These are phyloP conservation scores for Caenorhabditis sp. DNA, from an alignment of 2,888 invertebrate genomes.

Conservation along the genomic window DNA sequence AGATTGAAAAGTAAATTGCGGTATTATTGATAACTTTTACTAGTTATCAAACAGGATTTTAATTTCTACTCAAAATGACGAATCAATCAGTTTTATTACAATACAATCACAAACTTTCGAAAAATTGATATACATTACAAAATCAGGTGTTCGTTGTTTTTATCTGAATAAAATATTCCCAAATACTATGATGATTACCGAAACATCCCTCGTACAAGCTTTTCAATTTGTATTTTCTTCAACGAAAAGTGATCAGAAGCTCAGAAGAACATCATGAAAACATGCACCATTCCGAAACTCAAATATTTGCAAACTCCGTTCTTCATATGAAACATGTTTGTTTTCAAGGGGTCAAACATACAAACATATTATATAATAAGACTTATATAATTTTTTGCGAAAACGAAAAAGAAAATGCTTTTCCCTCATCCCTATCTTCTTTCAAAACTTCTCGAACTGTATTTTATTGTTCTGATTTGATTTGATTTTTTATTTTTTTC, in stretches of 20 bases:
- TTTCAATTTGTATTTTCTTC: not conserved
- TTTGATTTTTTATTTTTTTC: not conserved
- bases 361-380: conserved; percentile 1
- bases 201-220: not conserved
- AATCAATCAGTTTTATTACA: no score
- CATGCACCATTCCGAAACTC: not conserved
- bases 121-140: no score
- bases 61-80: no score
- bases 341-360: conserved; percentile 10
- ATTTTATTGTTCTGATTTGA: not conserved
- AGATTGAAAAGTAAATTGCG: no score
- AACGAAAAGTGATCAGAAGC: not conserved
- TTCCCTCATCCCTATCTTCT: not conserved
- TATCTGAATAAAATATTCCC: not conserved
- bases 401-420: not conserved
- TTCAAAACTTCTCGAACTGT: not conserved
- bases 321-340: conserved; percentile 13
- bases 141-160: no score
- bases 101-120: no score
- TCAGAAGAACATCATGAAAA: conserved; percentile 1
- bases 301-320: not conserved
- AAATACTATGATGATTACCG: not conserved
- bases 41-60: no score
- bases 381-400: not conserved
- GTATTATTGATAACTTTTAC: no score